Percentiles rank a stretch among this genome's conserved stretches.
phyloP scores from a whole-genome alignment of 2,888 invertebrate genomes.

The Plemyria rubiginata region DNA sequence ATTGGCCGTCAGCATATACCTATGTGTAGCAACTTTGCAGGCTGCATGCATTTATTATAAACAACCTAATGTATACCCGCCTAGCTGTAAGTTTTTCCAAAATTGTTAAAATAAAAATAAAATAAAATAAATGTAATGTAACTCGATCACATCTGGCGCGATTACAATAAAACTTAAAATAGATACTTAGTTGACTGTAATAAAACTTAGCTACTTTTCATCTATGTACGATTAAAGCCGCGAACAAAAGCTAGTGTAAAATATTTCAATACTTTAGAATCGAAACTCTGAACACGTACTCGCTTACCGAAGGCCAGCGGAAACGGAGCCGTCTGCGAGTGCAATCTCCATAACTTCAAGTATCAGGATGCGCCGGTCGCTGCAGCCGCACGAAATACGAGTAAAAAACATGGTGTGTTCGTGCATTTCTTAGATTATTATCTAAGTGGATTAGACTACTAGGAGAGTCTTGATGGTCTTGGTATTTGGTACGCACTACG shows the following conservation, averaged over 20 bases:
- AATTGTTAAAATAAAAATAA: too few relatives aligned
- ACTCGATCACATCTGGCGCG: too few relatives aligned
- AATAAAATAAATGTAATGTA: too few relatives aligned
- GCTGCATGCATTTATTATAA: too few relatives aligned
- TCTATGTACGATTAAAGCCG: neutral
- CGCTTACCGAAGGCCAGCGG: constrained; percentile 2
- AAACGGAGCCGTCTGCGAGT: constrained; percentile 1
- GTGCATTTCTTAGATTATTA: constrained; percentile 49
- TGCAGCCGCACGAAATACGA: constrained; percentile 41
- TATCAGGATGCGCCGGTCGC: constrained; percentile 38
- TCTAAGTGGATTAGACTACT: constrained; percentile 46
- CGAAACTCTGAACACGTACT: constrained; percentile 24
- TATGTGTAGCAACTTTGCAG: too few relatives aligned
- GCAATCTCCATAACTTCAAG: constrained; percentile 1
- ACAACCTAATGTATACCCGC: too few relatives aligned
- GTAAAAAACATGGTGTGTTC: constrained; percentile 42
- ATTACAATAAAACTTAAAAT: too few relatives aligned
- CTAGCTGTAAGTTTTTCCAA: too few relatives aligned
- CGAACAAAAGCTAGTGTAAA: neutral
- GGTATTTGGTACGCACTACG: neutral
- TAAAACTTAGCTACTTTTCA: neutral
- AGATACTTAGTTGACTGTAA: too few relatives aligned
- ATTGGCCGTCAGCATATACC: too few relatives aligned
- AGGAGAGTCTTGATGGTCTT: neutral
- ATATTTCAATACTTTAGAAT: constrained; percentile 1